Base-by-base conservation (phyloP, 2,888 invertebrate genomes). In the Papilio protenor region DNA sequence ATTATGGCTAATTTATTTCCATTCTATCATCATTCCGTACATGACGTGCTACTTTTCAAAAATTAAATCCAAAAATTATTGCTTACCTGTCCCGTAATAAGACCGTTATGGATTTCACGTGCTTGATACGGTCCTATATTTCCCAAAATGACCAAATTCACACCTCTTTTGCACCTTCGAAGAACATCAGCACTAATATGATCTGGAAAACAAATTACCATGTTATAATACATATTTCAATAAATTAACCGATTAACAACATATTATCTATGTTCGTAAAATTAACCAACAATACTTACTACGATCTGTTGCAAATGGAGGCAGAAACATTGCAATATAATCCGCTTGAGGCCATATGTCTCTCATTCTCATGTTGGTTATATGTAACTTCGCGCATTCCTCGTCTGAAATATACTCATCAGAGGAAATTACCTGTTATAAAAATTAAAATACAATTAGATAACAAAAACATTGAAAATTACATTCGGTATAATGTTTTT, bases 31-130 rank as follows among this genome's bases (percentile, higher is more conserved):
- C 4, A 49, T 49, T 49, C 49, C 1, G 14, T 12, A 49, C 16
- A 11, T 11, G 47, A 47, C 1, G 8, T 47, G 47, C 47, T 47
- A 49, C 16, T 1, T 4, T 49, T n/a, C 14, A 59, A 4, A 59
- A 23, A 23, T 12, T 1, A 59, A 23, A 23, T 59, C 18, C 12
- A 23, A 14, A 12, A 23, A 14, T 11, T 23, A 23, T 6, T 21
- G 3, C 23, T 59, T 23, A 59, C 59, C 12, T 59, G 12, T 59
- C 59, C 59, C n/a, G 59, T 4, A 14, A 23, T 11, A 59, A 59
- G 59, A 23, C 23, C 59, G 59, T 59, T 59, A n/a, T 59, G 23
- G 12, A 59, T 59, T 59, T 59, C 59, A 59, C 59, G 59, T 14
- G 59, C 10, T 59, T 59, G 59, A 23, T 59, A 59, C 3, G 59